Base-by-base conservation (phyloP, 2,797 vertebrate genomes). In the Melopsittacus undulatus region DNA sequence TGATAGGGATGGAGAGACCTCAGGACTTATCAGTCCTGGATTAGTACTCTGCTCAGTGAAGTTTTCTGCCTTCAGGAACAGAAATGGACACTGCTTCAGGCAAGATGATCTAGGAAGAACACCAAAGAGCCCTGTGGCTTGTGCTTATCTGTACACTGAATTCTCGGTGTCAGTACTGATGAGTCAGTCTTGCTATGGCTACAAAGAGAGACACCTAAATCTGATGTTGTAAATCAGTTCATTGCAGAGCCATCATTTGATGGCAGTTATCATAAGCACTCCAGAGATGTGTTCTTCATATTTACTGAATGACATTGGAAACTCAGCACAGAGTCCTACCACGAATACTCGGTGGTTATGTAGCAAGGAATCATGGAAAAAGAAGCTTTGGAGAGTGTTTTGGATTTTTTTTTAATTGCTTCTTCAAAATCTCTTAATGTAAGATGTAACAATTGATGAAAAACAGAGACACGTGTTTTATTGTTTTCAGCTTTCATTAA, bases 401-500 rank as follows among this genome's bases (percentile, higher is more conserved):
- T 36, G 36, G 36, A 36, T 36, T 18, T 77, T 49, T 49, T 57
- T 43, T 51, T 6, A 83, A 69, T 78, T 79, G 36, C 21, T 91
- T 88, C 85, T 77, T 70, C 49, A 80, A 79, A 95, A 92, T 81
- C 51, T 96, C 70, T 68, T 67, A 23, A 76, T 92, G 70, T 42
- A 66, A 87, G 52, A 87, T 75, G 42, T 26, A 69, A 82, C 73
- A 86, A 62, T 59, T 76, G 87, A 87, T 52, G 88, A 92, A 91
- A 94, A 94, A 95, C 64, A 89, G 40, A 89, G 22, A 76, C 30
- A 72, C 67, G 23, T 86, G 76, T 87, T 95, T 95, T 93, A 94
- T 93, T 96, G 74, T 96, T 90, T 87, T 73, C 40, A 88, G 43
- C 32, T 96, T 92, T 96, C 96, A 97, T 97, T 87, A 96, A 95